A percentile compares a stretch with the other conserved stretches of the same genome.
phyloP scores from a whole-genome alignment of 2,888 invertebrate genomes.

The Formica aserva region DNA sequence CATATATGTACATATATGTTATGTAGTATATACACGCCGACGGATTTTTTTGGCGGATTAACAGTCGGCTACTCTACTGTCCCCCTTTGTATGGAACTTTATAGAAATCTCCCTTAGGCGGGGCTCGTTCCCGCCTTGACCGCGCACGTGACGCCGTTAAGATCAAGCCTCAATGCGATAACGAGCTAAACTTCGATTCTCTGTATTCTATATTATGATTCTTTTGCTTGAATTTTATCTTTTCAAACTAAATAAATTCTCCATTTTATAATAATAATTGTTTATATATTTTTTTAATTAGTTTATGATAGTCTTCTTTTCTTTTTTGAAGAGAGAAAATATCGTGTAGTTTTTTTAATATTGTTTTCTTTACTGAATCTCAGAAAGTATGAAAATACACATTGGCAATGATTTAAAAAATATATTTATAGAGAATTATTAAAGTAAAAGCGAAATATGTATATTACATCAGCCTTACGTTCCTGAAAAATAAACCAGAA shows the following conservation, averaged over 20 bases:
- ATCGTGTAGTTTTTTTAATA: neutral
- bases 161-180: conserved; percentile 5
- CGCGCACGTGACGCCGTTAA: conserved; percentile 11
- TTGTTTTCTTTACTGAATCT: neutral
- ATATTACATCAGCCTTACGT: neutral
- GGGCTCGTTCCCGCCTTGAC: conserved; percentile 9
- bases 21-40: neutral
- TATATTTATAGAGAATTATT: neutral
- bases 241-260: neutral
- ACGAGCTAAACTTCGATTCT: neutral
- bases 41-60: conserved; percentile 58
- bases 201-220: neutral
- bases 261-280: neutral
- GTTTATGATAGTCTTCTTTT: neutral
- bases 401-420: neutral
- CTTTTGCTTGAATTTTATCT: neutral
- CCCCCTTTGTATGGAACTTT: neutral
- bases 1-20: neutral
- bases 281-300: neutral
- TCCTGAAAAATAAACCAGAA: neutral
- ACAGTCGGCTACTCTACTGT: conserved; percentile 41
- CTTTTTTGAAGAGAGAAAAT: neutral
- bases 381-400: neutral
- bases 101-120: conserved; percentile 4
- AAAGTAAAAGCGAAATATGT: neutral